Evolutionary conservation across 2,113 vertebrate genomes (phyloP).

Genomic region (Arothron firmamentum): DNA sequence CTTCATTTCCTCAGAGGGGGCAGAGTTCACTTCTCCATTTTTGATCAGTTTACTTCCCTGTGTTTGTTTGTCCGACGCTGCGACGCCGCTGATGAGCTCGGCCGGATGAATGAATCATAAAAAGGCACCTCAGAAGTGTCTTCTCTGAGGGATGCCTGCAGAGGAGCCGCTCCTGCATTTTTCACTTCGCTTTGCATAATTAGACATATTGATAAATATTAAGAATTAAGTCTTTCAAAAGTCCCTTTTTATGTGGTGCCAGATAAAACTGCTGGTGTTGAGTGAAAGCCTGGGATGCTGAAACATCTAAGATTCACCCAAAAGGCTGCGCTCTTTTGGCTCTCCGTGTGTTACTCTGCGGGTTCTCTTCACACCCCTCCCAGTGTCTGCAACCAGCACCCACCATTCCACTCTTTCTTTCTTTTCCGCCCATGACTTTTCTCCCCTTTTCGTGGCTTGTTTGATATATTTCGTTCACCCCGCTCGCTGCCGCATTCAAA

Average conservation of each 20-base stretch:
- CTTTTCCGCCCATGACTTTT: constrained; percentile 30
- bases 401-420: constrained; percentile 33
- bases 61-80: constrained; percentile 66
- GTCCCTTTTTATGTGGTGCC: constrained; percentile 69
- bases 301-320: constrained; percentile 63
- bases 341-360: constrained; percentile 49
- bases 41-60: constrained; percentile 49
- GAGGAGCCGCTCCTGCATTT: constrained; percentile 56
- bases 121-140: constrained; percentile 57
- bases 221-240: constrained; percentile 70
- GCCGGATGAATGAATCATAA: constrained; percentile 70
- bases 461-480: constrained; percentile 65
- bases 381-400: constrained; percentile 49
- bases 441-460: constrained; percentile 53
- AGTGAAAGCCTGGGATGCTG: constrained; percentile 51
- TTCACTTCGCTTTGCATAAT: constrained; percentile 61
- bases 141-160: constrained; percentile 54
- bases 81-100: constrained; percentile 51
- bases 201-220: constrained; percentile 74
- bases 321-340: constrained; percentile 53
- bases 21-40: constrained; percentile 48
- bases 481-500: constrained; percentile 62
- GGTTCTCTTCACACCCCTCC: constrained; percentile 16
- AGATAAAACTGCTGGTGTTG: constrained; percentile 57
- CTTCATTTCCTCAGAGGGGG: constrained; percentile 10